phyloP scores from a whole-genome alignment of 2,113 vertebrate genomes.

The Pygoscelis antarcticus region DNA sequence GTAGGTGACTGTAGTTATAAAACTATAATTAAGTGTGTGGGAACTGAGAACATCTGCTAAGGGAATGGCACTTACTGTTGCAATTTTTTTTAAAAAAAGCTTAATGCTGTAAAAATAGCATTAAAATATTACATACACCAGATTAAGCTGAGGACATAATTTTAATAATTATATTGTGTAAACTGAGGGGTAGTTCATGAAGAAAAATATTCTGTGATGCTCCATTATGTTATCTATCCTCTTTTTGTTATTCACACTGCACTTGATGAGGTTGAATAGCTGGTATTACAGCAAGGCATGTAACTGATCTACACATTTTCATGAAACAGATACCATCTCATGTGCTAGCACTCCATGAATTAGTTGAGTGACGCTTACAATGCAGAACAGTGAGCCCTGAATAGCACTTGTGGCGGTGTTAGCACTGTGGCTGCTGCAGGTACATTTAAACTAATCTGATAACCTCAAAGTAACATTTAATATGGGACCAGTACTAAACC shows the following conservation, averaged over 20 bases:
- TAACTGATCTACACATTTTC: conserved; percentile 25
- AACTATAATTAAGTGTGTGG: background rate
- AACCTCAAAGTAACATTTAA: background rate
- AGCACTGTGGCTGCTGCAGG: background rate
- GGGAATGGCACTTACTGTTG: background rate
- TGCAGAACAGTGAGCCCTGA: background rate
- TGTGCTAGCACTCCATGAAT: background rate
- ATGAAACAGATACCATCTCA: background rate
- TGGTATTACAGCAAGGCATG: background rate
- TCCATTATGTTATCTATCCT: background rate
- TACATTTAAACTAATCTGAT: background rate
- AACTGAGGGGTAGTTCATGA: background rate
- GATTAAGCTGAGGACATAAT: background rate
- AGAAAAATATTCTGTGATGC: background rate
- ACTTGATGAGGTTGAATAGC: background rate
- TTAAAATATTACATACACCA: background rate
- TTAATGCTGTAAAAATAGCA: background rate
- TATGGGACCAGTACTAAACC: background rate
- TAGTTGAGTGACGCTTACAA: background rate
- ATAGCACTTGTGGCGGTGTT: background rate
- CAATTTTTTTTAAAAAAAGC: background rate
- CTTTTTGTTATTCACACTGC: background rate
- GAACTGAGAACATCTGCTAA: conserved; percentile 24
- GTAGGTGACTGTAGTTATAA: background rate
- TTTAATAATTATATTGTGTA: background rate